A percentile compares a stretch with the other conserved stretches of the same genome.
Evolutionary conservation across 2,888 invertebrate genomes (phyloP).

Genomic region (Ryuthela nishihirai): DNA sequence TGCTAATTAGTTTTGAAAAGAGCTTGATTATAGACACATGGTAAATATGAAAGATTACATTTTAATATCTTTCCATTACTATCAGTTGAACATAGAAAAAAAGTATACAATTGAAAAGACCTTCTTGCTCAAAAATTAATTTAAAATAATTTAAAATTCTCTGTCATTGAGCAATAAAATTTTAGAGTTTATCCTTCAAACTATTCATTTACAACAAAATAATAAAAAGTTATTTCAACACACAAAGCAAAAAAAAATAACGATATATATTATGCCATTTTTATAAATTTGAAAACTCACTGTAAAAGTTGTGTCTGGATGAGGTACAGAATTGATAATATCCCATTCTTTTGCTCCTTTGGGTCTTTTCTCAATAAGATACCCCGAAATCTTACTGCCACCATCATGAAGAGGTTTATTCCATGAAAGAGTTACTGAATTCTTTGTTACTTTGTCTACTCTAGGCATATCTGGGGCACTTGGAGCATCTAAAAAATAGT

Average conservation of each 20-base stretch:
- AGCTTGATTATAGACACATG: no score
- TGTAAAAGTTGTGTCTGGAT: conserved; percentile 71
- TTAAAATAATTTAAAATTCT: not conserved
- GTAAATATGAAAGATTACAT: no score
- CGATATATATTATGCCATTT: no score
- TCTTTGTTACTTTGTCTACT: conserved; percentile 83
- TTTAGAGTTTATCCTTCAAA: not conserved
- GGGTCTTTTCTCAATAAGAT: conserved; percentile 80
- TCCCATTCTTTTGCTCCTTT: conserved; percentile 81
- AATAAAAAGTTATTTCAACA: not conserved
- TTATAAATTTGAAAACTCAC: conserved; percentile 48
- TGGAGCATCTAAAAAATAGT: conserved; percentile 24
- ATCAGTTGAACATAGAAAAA: no score
- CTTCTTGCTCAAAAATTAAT: not conserved
- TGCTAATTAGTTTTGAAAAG: no score
- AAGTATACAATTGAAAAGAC: no score
- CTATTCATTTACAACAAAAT: not conserved
- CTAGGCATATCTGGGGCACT: conserved; percentile 63
- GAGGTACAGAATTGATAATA: conserved; percentile 73
- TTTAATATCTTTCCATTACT: no score
- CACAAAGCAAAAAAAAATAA: not conserved
- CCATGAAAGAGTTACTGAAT: conserved; percentile 84
- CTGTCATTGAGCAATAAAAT: not conserved
- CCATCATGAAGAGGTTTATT: conserved; percentile 79
- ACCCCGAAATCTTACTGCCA: conserved; percentile 84